A percentile compares a stretch with the other conserved stretches of the same genome.
Conservation (phyloP, 1,140 invertebrate species). For the Sycophila sp. region DNA sequence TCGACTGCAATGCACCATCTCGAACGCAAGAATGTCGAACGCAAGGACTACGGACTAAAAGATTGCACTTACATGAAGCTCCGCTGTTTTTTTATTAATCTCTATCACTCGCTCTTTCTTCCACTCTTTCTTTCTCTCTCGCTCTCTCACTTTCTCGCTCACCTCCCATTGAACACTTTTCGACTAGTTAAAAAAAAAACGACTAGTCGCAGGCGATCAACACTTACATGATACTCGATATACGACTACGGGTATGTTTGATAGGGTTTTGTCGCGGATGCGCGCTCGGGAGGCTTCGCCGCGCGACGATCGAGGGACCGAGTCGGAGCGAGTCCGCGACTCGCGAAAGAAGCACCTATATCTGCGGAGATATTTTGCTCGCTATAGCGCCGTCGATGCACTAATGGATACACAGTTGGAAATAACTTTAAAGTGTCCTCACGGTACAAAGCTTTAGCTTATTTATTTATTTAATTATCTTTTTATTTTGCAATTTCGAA, state of each 20-base stretch:
- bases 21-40: too few relatives aligned
- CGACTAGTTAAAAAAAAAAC: too few relatives aligned
- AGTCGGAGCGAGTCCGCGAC: not conserved
- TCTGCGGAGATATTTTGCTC: not conserved
- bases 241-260: not conserved
- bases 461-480: too few relatives aligned
- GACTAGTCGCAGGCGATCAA: not conserved
- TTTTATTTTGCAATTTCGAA: too few relatives aligned
- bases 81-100: too few relatives aligned
- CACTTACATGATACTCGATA: not conserved
- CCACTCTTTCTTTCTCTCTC: too few relatives aligned
- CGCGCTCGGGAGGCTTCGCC: not conserved
- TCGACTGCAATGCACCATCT: too few relatives aligned
- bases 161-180: not conserved
- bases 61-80: not conserved
- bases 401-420: not conserved
- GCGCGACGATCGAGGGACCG: not conserved
- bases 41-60: too few relatives aligned
- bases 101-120: too few relatives aligned
- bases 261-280: not conserved
- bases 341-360: slow-evolving; percentile 20
- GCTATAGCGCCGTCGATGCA: not conserved
- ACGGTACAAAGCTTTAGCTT: too few relatives aligned
- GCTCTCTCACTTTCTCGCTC: too few relatives aligned
- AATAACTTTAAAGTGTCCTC: not conserved